A percentile compares a stretch with the other conserved stretches of the same genome.
phyloP scores from a whole-genome alignment of 2,113 vertebrate species.

The Cathartes aura region DNA sequence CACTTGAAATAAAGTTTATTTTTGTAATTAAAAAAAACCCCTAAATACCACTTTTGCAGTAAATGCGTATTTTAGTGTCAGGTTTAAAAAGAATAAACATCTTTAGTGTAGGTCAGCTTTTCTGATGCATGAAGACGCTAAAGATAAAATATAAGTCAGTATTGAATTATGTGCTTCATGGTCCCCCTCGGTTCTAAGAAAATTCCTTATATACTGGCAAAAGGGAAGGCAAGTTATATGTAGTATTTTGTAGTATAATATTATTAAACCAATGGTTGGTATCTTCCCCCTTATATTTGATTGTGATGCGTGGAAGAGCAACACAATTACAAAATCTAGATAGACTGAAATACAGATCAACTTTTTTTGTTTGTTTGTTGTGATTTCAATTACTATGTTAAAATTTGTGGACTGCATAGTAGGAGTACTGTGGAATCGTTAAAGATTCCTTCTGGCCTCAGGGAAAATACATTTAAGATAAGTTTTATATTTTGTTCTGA shows the following conservation, averaged over 20 bases:
- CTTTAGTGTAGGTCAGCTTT: not conserved
- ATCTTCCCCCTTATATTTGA: not conserved
- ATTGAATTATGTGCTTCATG: not conserved
- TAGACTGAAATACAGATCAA: not conserved
- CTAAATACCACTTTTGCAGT: not conserved
- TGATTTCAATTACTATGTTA: not conserved
- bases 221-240: not conserved
- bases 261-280: not conserved
- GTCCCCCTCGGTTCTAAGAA: not conserved
- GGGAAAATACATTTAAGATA: not conserved
- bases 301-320: not conserved
- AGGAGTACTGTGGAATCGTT: not conserved
- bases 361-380: not conserved
- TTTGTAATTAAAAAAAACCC: not conserved
- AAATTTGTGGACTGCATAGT: not conserved
- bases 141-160: not conserved
- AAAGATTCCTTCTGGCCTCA: not conserved
- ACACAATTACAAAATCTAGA: not conserved
- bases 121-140: not conserved
- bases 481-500: not conserved
- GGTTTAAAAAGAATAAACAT: not conserved
- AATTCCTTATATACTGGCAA: not conserved
- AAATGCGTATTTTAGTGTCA: not conserved
- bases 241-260: not conserved
- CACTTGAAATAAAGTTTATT: not conserved